Evolutionary conservation across 2,888 invertebrate species (phyloP).

Genomic region (Nemapogon koenigi): DNA sequence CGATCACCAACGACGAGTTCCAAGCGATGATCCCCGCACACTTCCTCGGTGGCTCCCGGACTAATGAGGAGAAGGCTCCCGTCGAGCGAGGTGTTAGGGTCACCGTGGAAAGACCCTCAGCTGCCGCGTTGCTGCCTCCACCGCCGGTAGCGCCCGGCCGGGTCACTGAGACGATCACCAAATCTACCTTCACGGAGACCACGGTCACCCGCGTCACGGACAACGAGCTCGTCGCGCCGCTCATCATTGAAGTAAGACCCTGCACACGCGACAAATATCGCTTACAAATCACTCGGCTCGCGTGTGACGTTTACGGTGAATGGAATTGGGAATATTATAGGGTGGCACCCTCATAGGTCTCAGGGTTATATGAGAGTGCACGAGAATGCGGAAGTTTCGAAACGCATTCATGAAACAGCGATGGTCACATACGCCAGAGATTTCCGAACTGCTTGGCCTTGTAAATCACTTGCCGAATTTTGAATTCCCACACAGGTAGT

Average conservation of each 20-base stretch:
- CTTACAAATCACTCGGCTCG: too few species aligned
- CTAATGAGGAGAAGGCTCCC: conserved; percentile 27
- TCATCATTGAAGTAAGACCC: conserved; percentile 83
- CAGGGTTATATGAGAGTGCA: too few species aligned
- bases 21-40: conserved; percentile 94
- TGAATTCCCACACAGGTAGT: too few species aligned
- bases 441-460: too few species aligned
- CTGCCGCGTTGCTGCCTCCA: conserved; percentile 78
- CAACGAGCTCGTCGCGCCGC: conserved; percentile 84
- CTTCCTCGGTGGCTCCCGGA: conserved; percentile 69
- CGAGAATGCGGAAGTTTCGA: too few species aligned
- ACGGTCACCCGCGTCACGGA: conserved; percentile 94
- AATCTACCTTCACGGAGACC: conserved; percentile 94
- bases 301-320: too few species aligned
- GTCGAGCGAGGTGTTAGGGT: conserved; percentile 74
- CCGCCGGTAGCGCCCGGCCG: conserved; percentile 83
- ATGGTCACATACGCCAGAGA: too few species aligned
- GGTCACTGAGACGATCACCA: conserved; percentile 94
- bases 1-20: conserved; percentile 93
- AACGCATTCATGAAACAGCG: too few species aligned
- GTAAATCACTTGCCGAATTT: too few species aligned
- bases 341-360: too few species aligned
- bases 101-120: conserved; percentile 78
- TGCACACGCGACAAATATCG: too few species aligned
- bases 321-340: too few species aligned